Evolutionary conservation across 2,888 invertebrate species (phyloP), one percentile per base, ranked within the genome.

Genomic region (Epistrophe grossulariae): DNA sequence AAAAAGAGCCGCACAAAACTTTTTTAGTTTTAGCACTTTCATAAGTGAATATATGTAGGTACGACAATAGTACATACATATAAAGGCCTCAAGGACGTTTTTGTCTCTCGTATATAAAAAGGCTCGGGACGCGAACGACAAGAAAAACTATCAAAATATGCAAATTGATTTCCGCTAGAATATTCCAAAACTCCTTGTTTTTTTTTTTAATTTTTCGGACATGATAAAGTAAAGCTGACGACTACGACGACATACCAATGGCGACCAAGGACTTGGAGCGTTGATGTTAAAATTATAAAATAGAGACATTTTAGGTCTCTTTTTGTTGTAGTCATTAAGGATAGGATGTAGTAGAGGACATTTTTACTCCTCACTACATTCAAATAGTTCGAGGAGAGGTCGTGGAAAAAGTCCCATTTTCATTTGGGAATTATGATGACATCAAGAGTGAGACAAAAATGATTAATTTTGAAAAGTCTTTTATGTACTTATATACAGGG

Each of bases 61-160:
- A n/a, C n/a, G n/a, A n/a, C n/a, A n/a, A n/a, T n/a, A n/a, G n/a
- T n/a, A n/a, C n/a, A n/a, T n/a, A n/a, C n/a, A n/a, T n/a, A n/a
- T n/a, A n/a, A n/a, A n/a, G n/a, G 50, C 50, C 45, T 73, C 60
- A 68, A 70, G 82, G 60, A 52, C 55, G 55, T 40, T 50, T 48
- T 17, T 11, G 13, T 50, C 40, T 43, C 17, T 60, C 19, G 15
- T 4, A 24, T 24, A 24, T 24, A 35, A 62, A 62, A 43, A 62
- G 24, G 17, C 40, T 24, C 31, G 31, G n/a, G 35, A 35, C 28
- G n/a, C 31, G 45, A 52, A 40, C 38, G 52, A 55, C 52, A 70
- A 77, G 84, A 77, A 77, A 82, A 81, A 85, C 85, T 82, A 85
- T 85, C 85, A 85, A 85, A 85, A 85, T 85, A 85, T 85, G 85